These are phyloP conservation scores for Poecilus cupreus DNA, from an alignment of 2,888 invertebrate species.

Conservation along the genomic window DNA sequence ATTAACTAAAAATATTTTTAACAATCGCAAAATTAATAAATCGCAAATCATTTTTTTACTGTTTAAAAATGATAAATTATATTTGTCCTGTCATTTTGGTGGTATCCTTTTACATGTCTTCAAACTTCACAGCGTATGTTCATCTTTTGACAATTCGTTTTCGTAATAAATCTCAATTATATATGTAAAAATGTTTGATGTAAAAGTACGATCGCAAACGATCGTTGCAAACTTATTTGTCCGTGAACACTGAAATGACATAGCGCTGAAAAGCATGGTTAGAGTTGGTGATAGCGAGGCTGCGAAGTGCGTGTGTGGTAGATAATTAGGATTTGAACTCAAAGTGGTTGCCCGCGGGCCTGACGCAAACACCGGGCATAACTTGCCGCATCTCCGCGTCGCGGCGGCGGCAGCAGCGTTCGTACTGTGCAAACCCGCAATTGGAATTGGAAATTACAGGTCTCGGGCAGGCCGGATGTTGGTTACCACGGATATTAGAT, in stretches of 20 bases:
- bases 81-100: too few relatives aligned
- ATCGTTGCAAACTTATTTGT: too few relatives aligned
- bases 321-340: conserved; percentile 69
- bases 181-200: too few relatives aligned
- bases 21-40: too few relatives aligned
- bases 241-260: neutral
- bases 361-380: conserved; percentile 60
- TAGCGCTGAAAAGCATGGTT: neutral
- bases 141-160: too few relatives aligned
- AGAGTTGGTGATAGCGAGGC: neutral
- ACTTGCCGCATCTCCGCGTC: conserved; percentile 50
- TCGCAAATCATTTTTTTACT: too few relatives aligned
- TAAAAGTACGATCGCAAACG: too few relatives aligned
- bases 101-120: too few relatives aligned
- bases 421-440: conserved; percentile 43
- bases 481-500: conserved; percentile 59
- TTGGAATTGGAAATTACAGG: conserved; percentile 60
- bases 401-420: neutral
- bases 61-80: too few relatives aligned
- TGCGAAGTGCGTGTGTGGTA: conserved; percentile 22
- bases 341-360: conserved; percentile 66
- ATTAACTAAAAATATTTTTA: too few relatives aligned
- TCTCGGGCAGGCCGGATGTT: conserved; percentile 49
- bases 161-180: too few relatives aligned
- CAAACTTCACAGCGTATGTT: too few relatives aligned